Conservation (phyloP, 2,113 vertebrate species). For the Nothocercus nigrocapillus region DNA sequence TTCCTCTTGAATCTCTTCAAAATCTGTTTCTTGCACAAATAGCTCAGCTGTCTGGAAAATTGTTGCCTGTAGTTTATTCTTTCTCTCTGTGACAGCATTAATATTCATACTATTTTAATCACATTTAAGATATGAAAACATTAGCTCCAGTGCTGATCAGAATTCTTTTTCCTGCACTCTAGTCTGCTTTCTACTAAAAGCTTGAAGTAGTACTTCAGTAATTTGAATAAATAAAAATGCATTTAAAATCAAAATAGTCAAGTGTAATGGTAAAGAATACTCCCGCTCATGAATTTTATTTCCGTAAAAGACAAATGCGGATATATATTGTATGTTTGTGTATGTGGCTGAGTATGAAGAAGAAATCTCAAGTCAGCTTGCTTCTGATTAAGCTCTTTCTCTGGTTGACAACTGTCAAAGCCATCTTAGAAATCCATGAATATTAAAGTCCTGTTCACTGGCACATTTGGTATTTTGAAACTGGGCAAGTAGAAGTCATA, state of each 20-base stretch:
- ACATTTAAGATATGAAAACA: not conserved
- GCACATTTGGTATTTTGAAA: slow-evolving; percentile 81
- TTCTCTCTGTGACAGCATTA: not conserved
- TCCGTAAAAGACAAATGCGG: not conserved
- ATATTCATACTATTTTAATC: not conserved
- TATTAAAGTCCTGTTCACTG: slow-evolving; percentile 79
- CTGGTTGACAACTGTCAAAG: slow-evolving; percentile 80
- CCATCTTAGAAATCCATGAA: slow-evolving; percentile 77
- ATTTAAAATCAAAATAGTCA: not conserved
- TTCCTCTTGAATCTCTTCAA: not conserved
- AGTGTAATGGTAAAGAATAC: not conserved
- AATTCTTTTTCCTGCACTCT: not conserved
- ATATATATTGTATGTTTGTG: not conserved
- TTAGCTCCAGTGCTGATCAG: not conserved
- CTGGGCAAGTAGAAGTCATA: slow-evolving; percentile 82
- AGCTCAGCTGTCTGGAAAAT: not conserved
- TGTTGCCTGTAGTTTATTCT: not conserved
- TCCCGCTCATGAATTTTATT: not conserved
- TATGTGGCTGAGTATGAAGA: slow-evolving; percentile 19
- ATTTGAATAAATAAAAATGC: not conserved
- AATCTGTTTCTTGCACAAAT: not conserved
- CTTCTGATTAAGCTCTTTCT: slow-evolving; percentile 80
- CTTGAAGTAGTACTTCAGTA: not conserved
- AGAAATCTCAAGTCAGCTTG: slow-evolving; percentile 72
- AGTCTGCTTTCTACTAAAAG: not conserved